These are phyloP conservation scores for Byasa hedistus DNA, from an alignment of 2,888 invertebrate species.

Conservation along the genomic window DNA sequence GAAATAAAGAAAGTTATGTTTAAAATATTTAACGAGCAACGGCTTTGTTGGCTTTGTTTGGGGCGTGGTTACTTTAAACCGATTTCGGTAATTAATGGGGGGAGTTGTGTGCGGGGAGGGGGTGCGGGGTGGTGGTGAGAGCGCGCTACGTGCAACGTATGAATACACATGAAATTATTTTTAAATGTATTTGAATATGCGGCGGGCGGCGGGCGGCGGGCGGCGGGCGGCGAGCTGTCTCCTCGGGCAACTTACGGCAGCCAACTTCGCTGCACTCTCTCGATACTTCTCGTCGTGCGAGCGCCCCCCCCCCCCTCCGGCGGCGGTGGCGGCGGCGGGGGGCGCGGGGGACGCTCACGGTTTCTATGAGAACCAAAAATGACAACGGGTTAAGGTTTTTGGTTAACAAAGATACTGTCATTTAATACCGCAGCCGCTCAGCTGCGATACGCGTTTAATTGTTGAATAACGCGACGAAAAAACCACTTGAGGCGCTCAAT, in stretches of 20 bases:
- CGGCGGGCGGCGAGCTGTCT: too few species aligned
- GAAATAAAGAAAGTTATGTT: slow-evolving; percentile 32
- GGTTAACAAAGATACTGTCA: slow-evolving; percentile 55
- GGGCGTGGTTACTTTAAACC: slow-evolving; percentile 37
- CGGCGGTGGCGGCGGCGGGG: too few species aligned
- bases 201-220: too few species aligned
- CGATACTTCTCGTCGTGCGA: too few species aligned
- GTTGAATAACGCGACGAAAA: slow-evolving; percentile 46
- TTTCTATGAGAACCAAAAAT: too few species aligned
- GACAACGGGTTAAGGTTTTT: slow-evolving; percentile 42
- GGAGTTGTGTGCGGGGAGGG: slow-evolving; percentile 4
- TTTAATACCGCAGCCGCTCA: slow-evolving; percentile 52
- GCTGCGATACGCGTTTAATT: slow-evolving; percentile 61
- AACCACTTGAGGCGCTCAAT: slow-evolving; percentile 49
- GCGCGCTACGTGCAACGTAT: neutral
- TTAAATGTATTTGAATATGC: too few species aligned
- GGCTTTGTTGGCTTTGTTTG: slow-evolving; percentile 35
- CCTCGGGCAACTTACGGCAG: too few species aligned
- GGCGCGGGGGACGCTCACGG: too few species aligned
- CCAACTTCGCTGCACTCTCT: too few species aligned
- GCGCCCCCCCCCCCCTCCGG: too few species aligned
- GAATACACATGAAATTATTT: too few species aligned
- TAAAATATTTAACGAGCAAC: slow-evolving; percentile 34
- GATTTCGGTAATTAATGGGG: slow-evolving; percentile 31
- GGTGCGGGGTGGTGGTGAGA: neutral